Evolutionary conservation across 2,113 vertebrate species (phyloP).

Genomic region (Odontesthes bonariensis): DNA sequence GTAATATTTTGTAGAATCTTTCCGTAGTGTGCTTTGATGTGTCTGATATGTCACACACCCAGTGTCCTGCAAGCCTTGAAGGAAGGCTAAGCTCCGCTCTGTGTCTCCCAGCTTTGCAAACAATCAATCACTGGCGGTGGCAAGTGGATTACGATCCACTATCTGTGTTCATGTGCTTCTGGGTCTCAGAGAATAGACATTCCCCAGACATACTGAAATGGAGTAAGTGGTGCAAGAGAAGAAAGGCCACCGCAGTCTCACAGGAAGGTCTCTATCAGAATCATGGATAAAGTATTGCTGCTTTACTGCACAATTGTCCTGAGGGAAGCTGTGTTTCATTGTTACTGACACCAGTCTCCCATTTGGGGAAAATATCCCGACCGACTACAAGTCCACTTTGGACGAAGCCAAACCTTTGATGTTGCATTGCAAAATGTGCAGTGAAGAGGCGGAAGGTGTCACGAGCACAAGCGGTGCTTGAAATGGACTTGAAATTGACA

Average conservation of each 20-base stretch:
- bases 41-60: neutral
- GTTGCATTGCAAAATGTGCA: conserved; percentile 20
- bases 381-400: conserved; percentile 7
- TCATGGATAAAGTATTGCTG: conserved; percentile 42
- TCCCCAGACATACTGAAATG: conserved; percentile 43
- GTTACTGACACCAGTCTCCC: conserved; percentile 46
- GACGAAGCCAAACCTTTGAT: conserved; percentile 29
- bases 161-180: conserved; percentile 66
- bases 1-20: neutral
- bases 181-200: conserved; percentile 49
- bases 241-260: conserved; percentile 38
- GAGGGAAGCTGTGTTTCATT: conserved; percentile 50
- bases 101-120: conserved; percentile 63
- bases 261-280: conserved; percentile 45
- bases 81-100: conserved; percentile 1
- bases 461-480: conserved; percentile 1
- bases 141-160: conserved; percentile 74
- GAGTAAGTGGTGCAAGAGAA: conserved; percentile 48
- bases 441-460: conserved; percentile 5
- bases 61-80: conserved; percentile 23
- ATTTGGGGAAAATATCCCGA: conserved; percentile 46
- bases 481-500: conserved; percentile 16
- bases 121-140: conserved; percentile 74
- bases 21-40: neutral
- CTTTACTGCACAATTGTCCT: conserved; percentile 57